Evolutionary conservation across 2,888 invertebrate genomes (phyloP).

Genomic region (Nowickia ferox): DNA sequence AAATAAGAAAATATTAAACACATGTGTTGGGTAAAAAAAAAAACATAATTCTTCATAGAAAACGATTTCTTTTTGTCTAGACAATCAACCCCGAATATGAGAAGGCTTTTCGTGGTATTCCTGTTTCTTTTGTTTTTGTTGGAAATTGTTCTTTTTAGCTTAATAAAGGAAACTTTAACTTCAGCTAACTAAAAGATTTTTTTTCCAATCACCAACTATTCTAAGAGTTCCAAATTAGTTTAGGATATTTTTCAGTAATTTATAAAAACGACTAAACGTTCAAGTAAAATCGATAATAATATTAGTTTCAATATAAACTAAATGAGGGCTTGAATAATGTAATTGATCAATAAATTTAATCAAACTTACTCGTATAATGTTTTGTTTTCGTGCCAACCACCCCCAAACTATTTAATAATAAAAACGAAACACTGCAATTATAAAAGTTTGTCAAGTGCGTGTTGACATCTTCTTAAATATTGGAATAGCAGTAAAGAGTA

Average conservation of each 20-base stretch:
- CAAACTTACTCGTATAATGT: neutral
- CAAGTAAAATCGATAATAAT: neutral
- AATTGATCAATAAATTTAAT: too few species aligned
- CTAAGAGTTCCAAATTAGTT: too few species aligned
- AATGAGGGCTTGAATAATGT: too few species aligned
- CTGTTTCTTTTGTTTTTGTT: neutral
- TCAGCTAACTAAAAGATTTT: too few species aligned
- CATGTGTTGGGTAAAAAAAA: neutral
- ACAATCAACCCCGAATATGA: neutral
- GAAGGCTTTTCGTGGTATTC: neutral
- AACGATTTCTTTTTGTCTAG: slow-evolving; percentile 31
- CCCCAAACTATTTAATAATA: slow-evolving; percentile 5
- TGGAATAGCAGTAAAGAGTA: slow-evolving; percentile 15
- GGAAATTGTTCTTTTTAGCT: too few species aligned
- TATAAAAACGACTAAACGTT: neutral
- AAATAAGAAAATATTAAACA: neutral
- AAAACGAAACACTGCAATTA: slow-evolving; percentile 27
- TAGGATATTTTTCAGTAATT: too few species aligned
- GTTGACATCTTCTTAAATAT: slow-evolving; percentile 48
- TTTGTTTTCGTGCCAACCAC: neutral
- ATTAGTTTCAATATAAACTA: too few species aligned
- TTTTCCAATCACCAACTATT: too few species aligned
- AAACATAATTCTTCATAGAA: slow-evolving; percentile 1
- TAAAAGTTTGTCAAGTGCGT: slow-evolving; percentile 59
- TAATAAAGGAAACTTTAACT: too few species aligned